Conservation (phyloP, 2,888 invertebrate genomes). For the Campopleginae sp. region DNA sequence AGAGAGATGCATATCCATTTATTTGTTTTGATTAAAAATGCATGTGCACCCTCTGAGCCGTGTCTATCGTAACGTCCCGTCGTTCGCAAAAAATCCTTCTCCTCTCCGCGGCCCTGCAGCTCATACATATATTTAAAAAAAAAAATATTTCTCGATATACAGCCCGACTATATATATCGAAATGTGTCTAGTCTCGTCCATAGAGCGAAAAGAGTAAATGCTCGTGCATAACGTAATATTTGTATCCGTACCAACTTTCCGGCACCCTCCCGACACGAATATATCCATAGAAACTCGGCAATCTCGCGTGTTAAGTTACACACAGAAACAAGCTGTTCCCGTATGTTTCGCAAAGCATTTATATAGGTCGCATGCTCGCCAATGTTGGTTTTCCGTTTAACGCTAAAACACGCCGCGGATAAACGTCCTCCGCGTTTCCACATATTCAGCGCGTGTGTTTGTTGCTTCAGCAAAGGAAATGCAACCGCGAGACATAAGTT, state of each 20-base stretch:
- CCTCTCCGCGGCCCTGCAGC: neutral
- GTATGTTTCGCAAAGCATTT: slow-evolving; percentile 38
- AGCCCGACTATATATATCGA: neutral
- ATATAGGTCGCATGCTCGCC: slow-evolving; percentile 46
- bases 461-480: neutral
- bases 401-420: slow-evolving; percentile 16
- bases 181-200: neutral
- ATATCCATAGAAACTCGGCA: slow-evolving; percentile 8
- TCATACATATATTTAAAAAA: slow-evolving; percentile 10
- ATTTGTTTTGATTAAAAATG: slow-evolving; percentile 67
- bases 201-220: slow-evolving; percentile 9
- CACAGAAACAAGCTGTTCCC: neutral
- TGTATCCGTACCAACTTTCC: slow-evolving; percentile 7
- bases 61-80: slow-evolving; percentile 41
- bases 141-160: slow-evolving; percentile 2
- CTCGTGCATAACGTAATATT: slow-evolving; percentile 55
- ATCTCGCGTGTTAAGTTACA: slow-evolving; percentile 23
- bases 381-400: slow-evolving; percentile 33
- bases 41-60: slow-evolving; percentile 47
- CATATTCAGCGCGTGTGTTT: slow-evolving; percentile 2
- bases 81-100: slow-evolving; percentile 33
- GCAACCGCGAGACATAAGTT: neutral
- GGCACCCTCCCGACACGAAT: slow-evolving; percentile 33
- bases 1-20: slow-evolving; percentile 56
- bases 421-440: neutral